Percentiles rank a stretch among this genome's conserved stretches.
phyloP scores from a whole-genome alignment of 92 coral and sea anemone genomes.

The Porites cylindrica region DNA sequence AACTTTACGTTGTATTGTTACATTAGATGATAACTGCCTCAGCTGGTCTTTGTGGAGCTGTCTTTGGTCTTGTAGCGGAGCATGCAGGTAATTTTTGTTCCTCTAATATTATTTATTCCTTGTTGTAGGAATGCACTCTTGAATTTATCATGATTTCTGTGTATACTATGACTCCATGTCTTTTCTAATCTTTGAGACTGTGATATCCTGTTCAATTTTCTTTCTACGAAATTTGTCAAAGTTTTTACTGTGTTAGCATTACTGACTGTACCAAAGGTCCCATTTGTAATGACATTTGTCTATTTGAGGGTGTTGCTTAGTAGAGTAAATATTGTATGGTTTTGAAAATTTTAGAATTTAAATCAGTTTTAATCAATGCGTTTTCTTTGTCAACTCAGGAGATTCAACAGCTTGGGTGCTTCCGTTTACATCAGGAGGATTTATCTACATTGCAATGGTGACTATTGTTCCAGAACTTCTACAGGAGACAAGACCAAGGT shows the following conservation, averaged over 20 bases:
- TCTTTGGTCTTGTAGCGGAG: constrained; percentile 90
- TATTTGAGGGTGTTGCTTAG: too few species aligned
- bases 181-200: too few species aligned
- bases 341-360: neutral
- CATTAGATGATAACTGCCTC: constrained; percentile 90
- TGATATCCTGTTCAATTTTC: too few species aligned
- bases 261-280: too few species aligned
- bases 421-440: constrained; percentile 97
- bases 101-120: too few species aligned
- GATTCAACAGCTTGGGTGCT: constrained; percentile 95
- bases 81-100: constrained; percentile 81
- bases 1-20: neutral
- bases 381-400: constrained; percentile 51
- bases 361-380: neutral
- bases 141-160: too few species aligned
- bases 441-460: constrained; percentile 97
- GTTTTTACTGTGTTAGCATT: too few species aligned
- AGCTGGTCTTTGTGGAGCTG: constrained; percentile 90
- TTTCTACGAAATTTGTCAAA: too few species aligned
- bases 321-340: neutral
- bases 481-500: constrained; percentile 96
- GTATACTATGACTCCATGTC: too few species aligned
- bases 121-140: too few species aligned
- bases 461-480: constrained; percentile 95
- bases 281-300: too few species aligned